phyloP scores from a whole-genome alignment of 2,113 vertebrate species.

The Raphicerus campestris region DNA sequence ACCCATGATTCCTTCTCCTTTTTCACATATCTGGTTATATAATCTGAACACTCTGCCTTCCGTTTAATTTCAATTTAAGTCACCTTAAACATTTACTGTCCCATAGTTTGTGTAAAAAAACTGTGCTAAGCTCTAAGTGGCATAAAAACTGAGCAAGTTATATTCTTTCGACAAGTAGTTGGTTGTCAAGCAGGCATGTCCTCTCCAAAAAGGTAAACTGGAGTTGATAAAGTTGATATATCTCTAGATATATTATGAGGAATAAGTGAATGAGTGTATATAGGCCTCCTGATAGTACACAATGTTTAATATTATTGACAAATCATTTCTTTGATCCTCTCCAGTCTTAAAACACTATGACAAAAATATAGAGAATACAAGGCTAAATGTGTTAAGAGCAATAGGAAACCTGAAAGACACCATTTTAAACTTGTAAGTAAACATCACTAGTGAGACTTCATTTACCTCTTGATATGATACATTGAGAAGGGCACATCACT shows the following conservation, averaged over 20 bases:
- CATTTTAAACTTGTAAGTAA: not conserved
- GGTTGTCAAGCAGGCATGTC: not conserved
- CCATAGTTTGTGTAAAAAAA: not conserved
- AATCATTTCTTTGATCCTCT: not conserved
- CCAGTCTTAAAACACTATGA: not conserved
- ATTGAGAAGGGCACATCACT: not conserved
- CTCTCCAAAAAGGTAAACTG: not conserved
- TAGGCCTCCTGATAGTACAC: not conserved
- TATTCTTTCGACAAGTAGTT: not conserved
- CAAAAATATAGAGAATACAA: not conserved
- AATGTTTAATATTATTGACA: not conserved
- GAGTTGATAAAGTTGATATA: not conserved
- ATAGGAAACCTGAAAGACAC: not conserved
- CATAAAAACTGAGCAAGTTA: not conserved
- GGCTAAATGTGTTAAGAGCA: not conserved
- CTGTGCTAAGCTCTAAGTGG: not conserved
- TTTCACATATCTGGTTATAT: not conserved
- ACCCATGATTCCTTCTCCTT: not conserved
- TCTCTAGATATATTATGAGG: not conserved
- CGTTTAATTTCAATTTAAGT: not conserved
- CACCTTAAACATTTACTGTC: not conserved
- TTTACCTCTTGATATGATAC: not conserved
- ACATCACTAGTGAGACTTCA: not conserved
- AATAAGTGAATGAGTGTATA: not conserved
- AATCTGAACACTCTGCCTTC: not conserved